Base-by-base conservation (phyloP, 2,113 vertebrate genomes). In the Gambusia affinis region DNA sequence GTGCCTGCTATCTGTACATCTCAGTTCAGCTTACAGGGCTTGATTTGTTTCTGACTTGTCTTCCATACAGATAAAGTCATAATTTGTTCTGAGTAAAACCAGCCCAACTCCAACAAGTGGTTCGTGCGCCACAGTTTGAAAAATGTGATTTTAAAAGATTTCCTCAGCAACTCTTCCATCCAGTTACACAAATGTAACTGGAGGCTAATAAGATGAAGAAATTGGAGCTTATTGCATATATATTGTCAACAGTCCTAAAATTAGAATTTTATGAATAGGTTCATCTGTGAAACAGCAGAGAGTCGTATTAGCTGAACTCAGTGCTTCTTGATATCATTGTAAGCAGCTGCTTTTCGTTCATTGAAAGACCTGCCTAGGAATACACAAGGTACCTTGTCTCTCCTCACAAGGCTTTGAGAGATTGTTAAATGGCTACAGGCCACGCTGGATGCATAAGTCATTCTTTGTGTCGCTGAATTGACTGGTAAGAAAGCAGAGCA, bases 391-490 rank as follows among this genome's bases (percentile, higher is more conserved):
- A 73, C 67, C 67, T 67, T 68, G 73, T 69, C 60, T 78, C 29
- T 68, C 10, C 61, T 64, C 72, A 70, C 68, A 76, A 71, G 6
- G 78, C 66, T 63, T 73, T 73, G 57, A 70, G 70, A 78, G n/a
- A 17, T 68, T 61, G 67, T 24, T 37, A 47, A 80, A 65, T 64
- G 64, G 67, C 60, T 39, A 5, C 39, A 28, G 44, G 37, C 33
- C 57, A 75, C 47, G 64, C 78, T 76, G 73, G 67, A 84, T 37
- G 28, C 47, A 39, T 72, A 74, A 77, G 60, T 64, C 64, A 68
- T 72, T 60, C 27, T 85, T 84, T 76, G 78, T 78, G 51, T 74
- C 67, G 70, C 30, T 80, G 65, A 70, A 79, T 73, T 78, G 80
- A 82, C 67, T 67, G 31, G 44, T 64, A 12, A 54, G 62, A 66